A percentile compares a stretch with the other conserved stretches of the same genome.
phyloP scores from a whole-genome alignment of 2,113 vertebrate genomes.

The Hassar affinis region DNA sequence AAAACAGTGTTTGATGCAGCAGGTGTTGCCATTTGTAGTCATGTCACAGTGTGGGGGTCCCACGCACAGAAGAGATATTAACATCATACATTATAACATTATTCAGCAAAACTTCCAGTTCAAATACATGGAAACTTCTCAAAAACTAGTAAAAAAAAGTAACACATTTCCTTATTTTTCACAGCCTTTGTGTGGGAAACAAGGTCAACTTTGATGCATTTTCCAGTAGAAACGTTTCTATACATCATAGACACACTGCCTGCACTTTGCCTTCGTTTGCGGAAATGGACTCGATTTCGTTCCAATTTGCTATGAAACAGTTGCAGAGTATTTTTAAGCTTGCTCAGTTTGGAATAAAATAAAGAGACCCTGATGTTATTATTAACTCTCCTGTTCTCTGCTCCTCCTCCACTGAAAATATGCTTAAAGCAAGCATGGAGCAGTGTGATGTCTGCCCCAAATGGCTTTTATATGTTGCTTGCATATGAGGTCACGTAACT shows the following conservation, averaged over 20 bases:
- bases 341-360: background rate
- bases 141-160: background rate
- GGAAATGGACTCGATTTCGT: background rate
- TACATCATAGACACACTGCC: background rate
- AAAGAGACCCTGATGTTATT: background rate
- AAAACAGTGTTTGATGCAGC: background rate
- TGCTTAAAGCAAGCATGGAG: background rate
- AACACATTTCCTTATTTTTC: background rate
- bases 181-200: background rate
- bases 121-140: background rate
- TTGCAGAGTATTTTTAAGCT: background rate
- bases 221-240: background rate
- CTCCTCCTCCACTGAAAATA: background rate
- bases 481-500: too few relatives aligned
- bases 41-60: background rate
- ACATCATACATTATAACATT: background rate
- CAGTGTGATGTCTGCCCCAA: background rate
- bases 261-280: background rate
- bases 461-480: background rate
- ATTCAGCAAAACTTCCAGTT: background rate
- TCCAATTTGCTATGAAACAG: background rate
- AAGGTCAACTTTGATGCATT: background rate
- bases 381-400: background rate
- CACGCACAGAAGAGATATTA: background rate
- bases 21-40: background rate